Percentiles rank a stretch among this genome's conserved stretches.
Conservation (phyloP, 2,113 vertebrate species). For the Takifugu flavidus region DNA sequence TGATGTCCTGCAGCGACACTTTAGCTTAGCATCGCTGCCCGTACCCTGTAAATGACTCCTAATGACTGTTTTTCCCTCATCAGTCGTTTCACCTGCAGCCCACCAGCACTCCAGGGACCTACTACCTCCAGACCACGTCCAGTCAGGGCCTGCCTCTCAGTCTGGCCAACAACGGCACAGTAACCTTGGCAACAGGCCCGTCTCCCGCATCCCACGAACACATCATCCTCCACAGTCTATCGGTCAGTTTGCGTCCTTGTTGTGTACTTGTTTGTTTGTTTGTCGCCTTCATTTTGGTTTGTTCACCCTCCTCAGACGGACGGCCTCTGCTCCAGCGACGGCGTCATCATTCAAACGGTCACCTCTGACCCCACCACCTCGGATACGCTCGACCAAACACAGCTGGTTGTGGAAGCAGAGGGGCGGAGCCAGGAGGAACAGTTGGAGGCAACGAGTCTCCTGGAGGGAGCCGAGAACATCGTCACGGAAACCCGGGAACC, state of each 20-base stretch:
- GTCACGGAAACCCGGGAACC: slow-evolving; percentile 57
- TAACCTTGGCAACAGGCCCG: slow-evolving; percentile 84
- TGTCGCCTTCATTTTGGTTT: background rate
- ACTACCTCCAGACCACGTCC: slow-evolving; percentile 90
- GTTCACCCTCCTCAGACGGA: slow-evolving; percentile 78
- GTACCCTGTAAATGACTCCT: too few relatives aligned
- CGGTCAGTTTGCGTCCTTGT: slow-evolving; percentile 67
- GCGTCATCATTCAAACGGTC: slow-evolving; percentile 94
- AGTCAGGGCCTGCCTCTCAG: slow-evolving; percentile 90
- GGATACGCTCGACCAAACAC: slow-evolving; percentile 78
- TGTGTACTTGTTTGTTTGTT: background rate
- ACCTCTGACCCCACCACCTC: slow-evolving; percentile 82
- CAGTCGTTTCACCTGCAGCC: slow-evolving; percentile 98
- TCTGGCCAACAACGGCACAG: slow-evolving; percentile 81
- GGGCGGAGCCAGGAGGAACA: slow-evolving; percentile 71
- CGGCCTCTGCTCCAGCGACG: slow-evolving; percentile 84
- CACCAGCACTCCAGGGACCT: slow-evolving; percentile 93
- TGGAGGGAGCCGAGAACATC: slow-evolving; percentile 66
- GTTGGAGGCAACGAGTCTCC: slow-evolving; percentile 75
- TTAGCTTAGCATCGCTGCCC: too few relatives aligned
- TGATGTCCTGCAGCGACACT: too few relatives aligned
- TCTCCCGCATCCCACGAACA: slow-evolving; percentile 92
- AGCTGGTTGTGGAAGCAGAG: slow-evolving; percentile 80
- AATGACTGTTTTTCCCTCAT: slow-evolving; percentile 14
- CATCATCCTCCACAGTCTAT: slow-evolving; percentile 95